phyloP scores from a whole-genome alignment of 64 coral and sea anemone species.

The Platygyra sinensis region DNA sequence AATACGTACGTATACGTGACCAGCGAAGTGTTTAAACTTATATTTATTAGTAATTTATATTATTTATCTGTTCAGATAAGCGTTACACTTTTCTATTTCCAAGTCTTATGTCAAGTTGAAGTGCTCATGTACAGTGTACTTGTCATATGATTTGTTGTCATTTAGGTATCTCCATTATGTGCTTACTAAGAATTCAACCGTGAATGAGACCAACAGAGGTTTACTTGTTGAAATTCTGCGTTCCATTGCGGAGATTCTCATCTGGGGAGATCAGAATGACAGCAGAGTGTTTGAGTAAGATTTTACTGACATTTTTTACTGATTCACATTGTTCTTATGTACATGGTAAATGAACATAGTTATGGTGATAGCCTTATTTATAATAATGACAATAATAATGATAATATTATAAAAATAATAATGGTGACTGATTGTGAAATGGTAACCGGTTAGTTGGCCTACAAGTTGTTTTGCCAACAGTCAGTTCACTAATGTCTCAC shows the following conservation, averaged over 20 bases:
- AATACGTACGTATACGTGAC: neutral
- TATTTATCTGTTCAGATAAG: neutral
- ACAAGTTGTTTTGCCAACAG: too few relatives aligned
- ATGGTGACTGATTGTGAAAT: too few relatives aligned
- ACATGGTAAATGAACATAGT: too few relatives aligned
- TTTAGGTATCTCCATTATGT: conserved; percentile 94
- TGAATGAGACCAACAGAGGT: conserved; percentile 94
- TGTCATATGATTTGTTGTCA: neutral
- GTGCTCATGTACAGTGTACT: neutral
- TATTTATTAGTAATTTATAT: neutral
- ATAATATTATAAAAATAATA: too few relatives aligned
- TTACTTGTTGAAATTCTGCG: conserved; percentile 87
- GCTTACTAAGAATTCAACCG: conserved; percentile 89
- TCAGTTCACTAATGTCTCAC: too few relatives aligned
- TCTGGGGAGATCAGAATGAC: conserved; percentile 98
- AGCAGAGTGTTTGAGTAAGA: conserved; percentile 98
- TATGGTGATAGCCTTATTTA: too few relatives aligned
- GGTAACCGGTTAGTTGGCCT: too few relatives aligned
- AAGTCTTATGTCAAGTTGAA: neutral
- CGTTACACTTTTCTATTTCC: neutral
- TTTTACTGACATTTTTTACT: neutral
- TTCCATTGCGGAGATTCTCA: conserved; percentile 96
- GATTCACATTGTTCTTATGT: too few relatives aligned
- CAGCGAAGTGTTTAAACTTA: neutral
- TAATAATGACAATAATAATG: too few relatives aligned